Conservation (phyloP, 2,113 vertebrate genomes). For the Meriones unguiculatus region DNA sequence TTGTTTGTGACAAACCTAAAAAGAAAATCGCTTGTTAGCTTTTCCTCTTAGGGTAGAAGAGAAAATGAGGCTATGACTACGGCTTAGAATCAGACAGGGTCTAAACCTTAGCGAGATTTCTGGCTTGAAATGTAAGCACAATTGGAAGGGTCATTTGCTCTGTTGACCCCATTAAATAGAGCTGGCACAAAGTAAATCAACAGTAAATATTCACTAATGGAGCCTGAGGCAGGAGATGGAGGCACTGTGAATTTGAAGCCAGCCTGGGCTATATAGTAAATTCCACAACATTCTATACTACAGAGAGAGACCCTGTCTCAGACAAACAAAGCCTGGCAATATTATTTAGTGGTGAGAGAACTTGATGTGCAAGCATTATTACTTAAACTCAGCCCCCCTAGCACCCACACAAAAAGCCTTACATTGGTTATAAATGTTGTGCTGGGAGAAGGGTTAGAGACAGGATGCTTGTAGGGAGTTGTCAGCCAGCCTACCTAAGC, state of each 20-base stretch:
- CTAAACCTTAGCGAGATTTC: background rate
- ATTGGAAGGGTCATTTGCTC: background rate
- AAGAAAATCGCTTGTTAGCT: background rate
- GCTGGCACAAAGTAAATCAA: background rate
- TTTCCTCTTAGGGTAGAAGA: background rate
- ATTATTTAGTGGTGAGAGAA: background rate
- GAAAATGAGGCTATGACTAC: background rate
- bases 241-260: background rate
- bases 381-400: too few species aligned
- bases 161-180: background rate
- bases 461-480: background rate
- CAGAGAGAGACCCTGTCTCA: background rate
- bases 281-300: background rate
- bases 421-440: background rate
- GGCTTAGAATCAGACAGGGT: background rate
- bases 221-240: background rate
- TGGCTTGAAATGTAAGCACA: background rate
- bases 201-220: background rate
- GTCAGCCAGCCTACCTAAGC: background rate
- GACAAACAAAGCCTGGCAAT: background rate
- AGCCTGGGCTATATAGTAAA: background rate
- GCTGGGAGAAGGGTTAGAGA: background rate
- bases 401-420: too few species aligned
- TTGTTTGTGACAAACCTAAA: slow-evolving; percentile 22
- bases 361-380: background rate